Evolutionary conservation across 2,797 vertebrate genomes (phyloP), one percentile per base, ranked within the genome.

Genomic region (Podarcis siculus): DNA sequence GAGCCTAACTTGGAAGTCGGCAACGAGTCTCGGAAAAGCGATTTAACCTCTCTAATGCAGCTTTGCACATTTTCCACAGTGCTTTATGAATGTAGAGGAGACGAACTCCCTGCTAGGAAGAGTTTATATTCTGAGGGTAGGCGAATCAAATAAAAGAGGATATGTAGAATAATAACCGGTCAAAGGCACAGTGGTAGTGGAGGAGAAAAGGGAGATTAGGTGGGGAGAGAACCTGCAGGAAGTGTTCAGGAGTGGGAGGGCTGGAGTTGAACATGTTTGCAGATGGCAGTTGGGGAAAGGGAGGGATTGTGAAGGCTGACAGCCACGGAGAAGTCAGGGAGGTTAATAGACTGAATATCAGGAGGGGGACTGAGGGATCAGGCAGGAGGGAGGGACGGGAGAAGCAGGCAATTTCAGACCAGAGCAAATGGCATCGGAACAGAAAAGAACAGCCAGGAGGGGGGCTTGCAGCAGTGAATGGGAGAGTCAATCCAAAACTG

Each of bases 21-120:
- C 90, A 90, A 83, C 86, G 79, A 45, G 86, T 93, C 87, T 91
- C 35, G 72, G 82, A 87, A 87, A 82, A 76, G 37, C 5, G 12
- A 83, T 79, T 66, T 87, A 73, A 87, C 73, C 32, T 86, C 84
- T 82, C 80, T 90, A 92, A 89, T 93, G 39, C 23, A 42, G 76
- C 72, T 80, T 86, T 32, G 0, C 90, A 42, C 58, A 55, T 89
- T 91, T 92, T 71, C 76, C 78, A 69, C 35, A 37, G 80, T 55
- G 78, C 23, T 30, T 90, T 93, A 39, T 76, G 82, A 83, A 86
- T 0, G 17, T 37, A 85, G 0, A n/a, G 27, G 23, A 32, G 85
- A 58, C 77, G 67, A 82, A 64, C 79, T 92, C 58, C 85, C 83
- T 90, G 87, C 85, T 76, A 69, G 30, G 78, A 61, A 21, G 80